Evolutionary conservation across 1,140 invertebrate species (phyloP).

Genomic region (Psilanteris sp.): DNA sequence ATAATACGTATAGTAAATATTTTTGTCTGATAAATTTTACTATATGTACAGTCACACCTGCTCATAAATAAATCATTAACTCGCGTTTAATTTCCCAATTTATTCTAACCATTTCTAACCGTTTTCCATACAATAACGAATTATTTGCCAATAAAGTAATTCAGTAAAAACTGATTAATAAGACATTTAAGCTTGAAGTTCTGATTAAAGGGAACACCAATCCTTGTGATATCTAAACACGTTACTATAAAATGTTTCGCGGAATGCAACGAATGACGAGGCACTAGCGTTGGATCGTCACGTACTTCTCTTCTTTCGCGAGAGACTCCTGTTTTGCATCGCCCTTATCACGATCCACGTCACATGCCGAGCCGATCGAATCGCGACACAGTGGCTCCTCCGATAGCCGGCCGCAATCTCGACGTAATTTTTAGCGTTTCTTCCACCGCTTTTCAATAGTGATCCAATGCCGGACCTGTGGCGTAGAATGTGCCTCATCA

Average conservation of each 20-base stretch:
- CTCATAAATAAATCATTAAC: too few species aligned
- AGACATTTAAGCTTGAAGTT: too few species aligned
- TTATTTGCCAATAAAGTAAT: too few species aligned
- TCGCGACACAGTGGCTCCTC: constrained; percentile 49
- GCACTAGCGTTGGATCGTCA: constrained; percentile 34
- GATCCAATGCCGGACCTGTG: constrained; percentile 32
- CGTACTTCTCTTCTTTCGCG: constrained; percentile 34
- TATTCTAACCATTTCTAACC: too few species aligned
- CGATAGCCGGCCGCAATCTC: constrained; percentile 44
- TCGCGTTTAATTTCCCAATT: too few species aligned
- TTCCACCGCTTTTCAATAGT: constrained; percentile 38
- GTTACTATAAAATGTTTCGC: constrained; percentile 6
- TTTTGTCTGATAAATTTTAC: too few species aligned
- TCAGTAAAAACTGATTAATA: too few species aligned
- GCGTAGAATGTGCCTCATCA: constrained; percentile 60
- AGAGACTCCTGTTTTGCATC: constrained; percentile 59
- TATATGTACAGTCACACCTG: too few species aligned
- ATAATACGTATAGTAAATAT: too few species aligned
- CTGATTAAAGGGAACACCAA: too few species aligned
- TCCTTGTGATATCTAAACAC: constrained; percentile 32
- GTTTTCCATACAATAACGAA: too few species aligned
- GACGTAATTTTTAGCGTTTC: constrained; percentile 28
- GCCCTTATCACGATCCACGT: constrained; percentile 60
- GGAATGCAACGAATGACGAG: constrained; percentile 27
- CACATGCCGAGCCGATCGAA: constrained; percentile 53